Conservation (phyloP, 2,797 vertebrate genomes). For the Euphonia xanthogaster region DNA sequence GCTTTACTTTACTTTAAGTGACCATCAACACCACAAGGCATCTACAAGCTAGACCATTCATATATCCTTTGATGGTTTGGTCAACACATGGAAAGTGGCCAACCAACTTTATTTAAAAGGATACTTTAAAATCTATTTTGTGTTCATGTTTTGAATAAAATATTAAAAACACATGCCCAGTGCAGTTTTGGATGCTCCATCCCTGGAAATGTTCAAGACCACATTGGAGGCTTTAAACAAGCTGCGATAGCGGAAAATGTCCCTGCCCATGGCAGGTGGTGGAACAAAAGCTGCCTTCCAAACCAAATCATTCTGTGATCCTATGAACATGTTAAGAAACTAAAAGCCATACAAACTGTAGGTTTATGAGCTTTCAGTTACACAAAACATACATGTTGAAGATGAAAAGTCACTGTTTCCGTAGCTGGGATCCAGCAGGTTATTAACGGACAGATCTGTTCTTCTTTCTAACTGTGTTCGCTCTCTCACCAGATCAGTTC, state of each 20-base stretch:
- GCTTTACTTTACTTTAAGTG: not conserved
- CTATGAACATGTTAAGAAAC: not conserved
- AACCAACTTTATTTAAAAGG: not conserved
- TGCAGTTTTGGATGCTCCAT: not conserved
- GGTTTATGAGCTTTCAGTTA: not conserved
- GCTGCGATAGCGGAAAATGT: not conserved
- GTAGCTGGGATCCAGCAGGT: constrained; percentile 80
- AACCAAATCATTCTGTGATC: not conserved
- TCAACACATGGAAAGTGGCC: rapidly evolving
- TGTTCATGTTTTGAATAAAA: not conserved
- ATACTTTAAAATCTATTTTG: not conserved
- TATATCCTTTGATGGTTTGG: not conserved
- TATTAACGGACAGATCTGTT: constrained; percentile 74
- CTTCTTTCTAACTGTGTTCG: constrained; percentile 85
- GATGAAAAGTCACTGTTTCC: constrained; percentile 78
- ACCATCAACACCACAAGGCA: not conserved
- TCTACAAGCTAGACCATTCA: not conserved
- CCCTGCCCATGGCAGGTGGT: not conserved
- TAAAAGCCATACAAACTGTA: not conserved
- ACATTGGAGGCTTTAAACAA: not conserved
- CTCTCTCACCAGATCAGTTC: constrained; percentile 83
- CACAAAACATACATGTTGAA: constrained; percentile 78
- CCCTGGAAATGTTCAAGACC: not conserved
- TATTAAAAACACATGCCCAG: not conserved
- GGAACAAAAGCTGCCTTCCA: not conserved